Evolutionary conservation across 2,797 vertebrate species (phyloP), one percentile per base, ranked within the genome.

Genomic region (Alcedo quadribrachys): DNA sequence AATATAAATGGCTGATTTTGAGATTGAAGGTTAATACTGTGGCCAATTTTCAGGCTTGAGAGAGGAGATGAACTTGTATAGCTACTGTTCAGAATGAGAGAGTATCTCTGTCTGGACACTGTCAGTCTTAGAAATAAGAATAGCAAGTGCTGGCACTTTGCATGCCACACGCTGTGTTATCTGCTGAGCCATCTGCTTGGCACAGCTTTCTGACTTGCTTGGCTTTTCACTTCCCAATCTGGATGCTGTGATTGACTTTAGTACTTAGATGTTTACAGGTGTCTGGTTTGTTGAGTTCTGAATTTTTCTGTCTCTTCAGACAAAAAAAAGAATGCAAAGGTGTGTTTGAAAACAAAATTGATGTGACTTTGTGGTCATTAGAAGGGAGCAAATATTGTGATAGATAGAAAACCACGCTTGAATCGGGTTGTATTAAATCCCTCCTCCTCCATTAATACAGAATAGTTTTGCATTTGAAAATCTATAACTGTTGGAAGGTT

Each of bases 141-240:
- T 32, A 60, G 8, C 45, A 21, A 61, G 57, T 30, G 61, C 67
- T 48, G 53, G 5, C 78, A n/a, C 32, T 57, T 74, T 27, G 13
- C 1, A 3, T 67, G 48, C 42, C 32, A 7, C 70, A 21, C 5
- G 30, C 73, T 66, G 46, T n/a, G 3, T 81, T 83, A 28, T 30
- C 82, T 68, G 81, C 87, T 58, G 80, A 87, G 77, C 69, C 74
- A n/a, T 87, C 71, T 92, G 68, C 25, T 73, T 94, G 82, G 89
- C 63, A 77, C 3, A 5, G 54, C 67, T 93, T n/a, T 83, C 81
- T 57, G 65, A 42, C 66, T 65, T 13, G 18, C 45, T 71, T 63
- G 51, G 57, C 66, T 77, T 7, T 54, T 25, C 54, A 8, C 54
- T 77, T 33, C 40, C 80, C 45, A 24, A 15, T 55, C 53, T 28